Evolutionary conservation across 2,113 vertebrate genomes (phyloP), one percentile per base, ranked within the genome.

Genomic region (Struthio camelus): DNA sequence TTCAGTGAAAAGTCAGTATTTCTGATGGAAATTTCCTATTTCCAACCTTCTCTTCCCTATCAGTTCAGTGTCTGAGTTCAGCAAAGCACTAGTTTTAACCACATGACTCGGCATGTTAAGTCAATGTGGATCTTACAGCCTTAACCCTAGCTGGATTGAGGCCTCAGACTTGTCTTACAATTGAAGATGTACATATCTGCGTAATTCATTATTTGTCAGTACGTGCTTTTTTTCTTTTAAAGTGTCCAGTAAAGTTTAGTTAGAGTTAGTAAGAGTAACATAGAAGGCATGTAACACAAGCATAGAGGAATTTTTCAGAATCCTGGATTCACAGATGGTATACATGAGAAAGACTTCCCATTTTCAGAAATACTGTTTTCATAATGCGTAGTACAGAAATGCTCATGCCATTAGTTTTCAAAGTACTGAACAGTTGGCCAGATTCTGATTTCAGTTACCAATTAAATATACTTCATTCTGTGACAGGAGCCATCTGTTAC

Each of bases 311-410:
- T 56, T 42, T 80, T 77, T 65, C 90, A 96, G 97, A 98, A 97
- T 85, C 97, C 98, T 48, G 97, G 93, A 90, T 77, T 95, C 95
- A 91, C 97, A 96, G 96, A 94, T 93, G 93, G 95, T 58, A 12
- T 51, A 48, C 0, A 0, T 85, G n/a, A 73, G 32, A 40, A 38
- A 28, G 1, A 0, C 23, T 66, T 87, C 38, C 30, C 38, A 8
- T 14, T 6, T 18, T 50, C 24, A 25, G 40, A 56, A 40, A 75
- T 30, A 2, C 32, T 12, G 11, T 70, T 88, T 66, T 34, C n/a
- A 34, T 11, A 17, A 9, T 1, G 3, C 2, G 2, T 4, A 13
- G 75, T 65, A 62, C 59, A 67, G 53, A 38, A 93, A 34, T 6
- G 51, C 30, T 77, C 50, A 48, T 9, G 1, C 24, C 51, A 14